Evolutionary conservation across 2,888 invertebrate genomes (phyloP).

Genomic region (Galeopsomyia nigrocyanea): DNA sequence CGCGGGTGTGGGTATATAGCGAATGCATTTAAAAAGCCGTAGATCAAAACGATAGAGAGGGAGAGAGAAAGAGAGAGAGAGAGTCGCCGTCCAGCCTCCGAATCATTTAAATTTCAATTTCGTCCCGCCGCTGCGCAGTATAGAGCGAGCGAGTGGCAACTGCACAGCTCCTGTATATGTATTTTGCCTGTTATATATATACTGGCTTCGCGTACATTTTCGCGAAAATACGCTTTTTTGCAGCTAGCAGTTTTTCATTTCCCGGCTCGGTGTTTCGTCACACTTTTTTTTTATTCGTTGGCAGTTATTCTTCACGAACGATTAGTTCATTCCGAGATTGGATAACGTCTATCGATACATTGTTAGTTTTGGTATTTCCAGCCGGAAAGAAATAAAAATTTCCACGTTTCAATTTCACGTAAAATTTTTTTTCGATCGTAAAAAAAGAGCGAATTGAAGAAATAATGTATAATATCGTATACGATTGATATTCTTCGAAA

Average conservation of each 20-base stretch:
- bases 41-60: slow-evolving; percentile 42
- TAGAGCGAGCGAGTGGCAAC: neutral
- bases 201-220: slow-evolving; percentile 35
- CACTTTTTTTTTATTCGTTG: no score
- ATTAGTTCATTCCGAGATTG: no score
- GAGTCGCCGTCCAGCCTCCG: slow-evolving; percentile 30
- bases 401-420: neutral
- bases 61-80: slow-evolving; percentile 13
- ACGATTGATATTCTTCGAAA: no score
- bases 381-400: no score
- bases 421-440: neutral
- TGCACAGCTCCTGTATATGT: neutral
- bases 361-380: no score
- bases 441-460: no score
- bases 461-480: no score
- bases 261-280: no score
- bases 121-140: slow-evolving; percentile 2
- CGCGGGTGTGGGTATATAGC: neutral
- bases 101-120: slow-evolving; percentile 49
- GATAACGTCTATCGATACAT: no score
- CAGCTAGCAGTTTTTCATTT: no score
- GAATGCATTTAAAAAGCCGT: slow-evolving; percentile 44
- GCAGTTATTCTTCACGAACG: no score
- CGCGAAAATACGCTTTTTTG: slow-evolving; percentile 23
- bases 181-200: neutral